Evolutionary conservation across 2,113 vertebrate genomes (phyloP).

Genomic region (Siphamia tubifer): DNA sequence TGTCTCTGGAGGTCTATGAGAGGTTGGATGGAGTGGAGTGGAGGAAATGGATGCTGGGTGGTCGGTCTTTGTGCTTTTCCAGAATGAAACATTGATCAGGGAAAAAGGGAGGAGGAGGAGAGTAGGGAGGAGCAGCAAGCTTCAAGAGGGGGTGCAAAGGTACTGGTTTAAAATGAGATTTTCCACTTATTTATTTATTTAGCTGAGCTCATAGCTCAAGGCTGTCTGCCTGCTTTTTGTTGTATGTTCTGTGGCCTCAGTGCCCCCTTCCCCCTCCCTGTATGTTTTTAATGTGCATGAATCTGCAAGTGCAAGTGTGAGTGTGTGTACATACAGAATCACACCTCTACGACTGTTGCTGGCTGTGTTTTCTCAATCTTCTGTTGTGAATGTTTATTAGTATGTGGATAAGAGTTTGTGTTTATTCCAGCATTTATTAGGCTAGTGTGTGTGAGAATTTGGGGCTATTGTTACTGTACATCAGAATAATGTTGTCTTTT

Average conservation of each 20-base stretch:
- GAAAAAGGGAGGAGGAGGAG: slow-evolving; percentile 36
- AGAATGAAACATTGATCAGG: slow-evolving; percentile 61
- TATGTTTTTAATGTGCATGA: slow-evolving; percentile 50
- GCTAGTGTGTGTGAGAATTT: background rate
- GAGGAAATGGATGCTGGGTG: slow-evolving; percentile 31
- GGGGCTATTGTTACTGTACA: slow-evolving; percentile 3
- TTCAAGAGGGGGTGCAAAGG: slow-evolving; percentile 54
- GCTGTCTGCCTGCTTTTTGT: slow-evolving; percentile 73
- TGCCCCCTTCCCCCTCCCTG: slow-evolving; percentile 42
- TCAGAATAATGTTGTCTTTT: slow-evolving; percentile 55
- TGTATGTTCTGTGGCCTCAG: slow-evolving; percentile 64
- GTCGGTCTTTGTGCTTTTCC: slow-evolving; percentile 56
- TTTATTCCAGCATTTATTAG: slow-evolving; percentile 1
- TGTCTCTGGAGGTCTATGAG: slow-evolving; percentile 25
- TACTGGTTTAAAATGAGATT: slow-evolving; percentile 74
- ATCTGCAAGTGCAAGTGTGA: slow-evolving; percentile 49
- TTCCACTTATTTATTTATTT: slow-evolving; percentile 72
- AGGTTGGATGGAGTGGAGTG: slow-evolving; percentile 34
- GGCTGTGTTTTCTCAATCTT: slow-evolving; percentile 1
- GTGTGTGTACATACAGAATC: slow-evolving; percentile 25
- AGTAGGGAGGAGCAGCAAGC: slow-evolving; percentile 34
- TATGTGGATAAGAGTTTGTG: slow-evolving; percentile 20
- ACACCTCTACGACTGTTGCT: slow-evolving; percentile 24
- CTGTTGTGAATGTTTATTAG: background rate
- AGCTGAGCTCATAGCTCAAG: slow-evolving; percentile 74